Evolutionary conservation across 2,888 invertebrate species (phyloP).

Genomic region (Suillia variegata): DNA sequence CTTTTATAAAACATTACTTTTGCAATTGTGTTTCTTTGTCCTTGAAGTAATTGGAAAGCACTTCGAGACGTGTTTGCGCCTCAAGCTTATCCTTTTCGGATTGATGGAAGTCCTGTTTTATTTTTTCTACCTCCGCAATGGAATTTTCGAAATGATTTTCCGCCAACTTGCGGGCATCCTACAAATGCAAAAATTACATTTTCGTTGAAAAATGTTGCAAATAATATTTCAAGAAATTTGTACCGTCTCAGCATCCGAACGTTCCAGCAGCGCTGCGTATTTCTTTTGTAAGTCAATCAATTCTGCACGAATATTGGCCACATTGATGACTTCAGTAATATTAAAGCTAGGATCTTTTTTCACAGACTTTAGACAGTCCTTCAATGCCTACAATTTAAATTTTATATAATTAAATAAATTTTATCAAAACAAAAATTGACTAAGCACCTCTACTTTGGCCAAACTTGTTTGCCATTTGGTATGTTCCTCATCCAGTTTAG

Average conservation of each 20-base stretch:
- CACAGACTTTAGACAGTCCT: constrained; percentile 62
- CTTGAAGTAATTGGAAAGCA: constrained; percentile 87
- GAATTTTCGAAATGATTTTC: constrained; percentile 60
- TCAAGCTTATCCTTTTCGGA: constrained; percentile 76
- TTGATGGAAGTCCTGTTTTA: constrained; percentile 67
- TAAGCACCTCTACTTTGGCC: constrained; percentile 55
- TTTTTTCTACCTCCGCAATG: constrained; percentile 63
- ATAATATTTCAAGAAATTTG: constrained; percentile 2
- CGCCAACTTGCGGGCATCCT: constrained; percentile 61
- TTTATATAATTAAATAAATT: not conserved
- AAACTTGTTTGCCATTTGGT: constrained; percentile 54
- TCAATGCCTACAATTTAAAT: constrained; percentile 55
- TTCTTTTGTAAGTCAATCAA: constrained; percentile 65
- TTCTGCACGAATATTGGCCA: constrained; percentile 67
- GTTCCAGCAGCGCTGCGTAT: constrained; percentile 61
- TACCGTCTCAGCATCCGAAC: constrained; percentile 61
- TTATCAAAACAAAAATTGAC: not conserved
- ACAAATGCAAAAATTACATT: constrained; percentile 4
- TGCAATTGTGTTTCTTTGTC: constrained; percentile 86
- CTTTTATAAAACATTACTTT: too few species aligned
- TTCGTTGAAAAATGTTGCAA: not conserved
- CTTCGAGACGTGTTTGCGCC: constrained; percentile 81
- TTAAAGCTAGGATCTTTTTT: constrained; percentile 59
- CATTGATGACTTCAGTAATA: constrained; percentile 64
- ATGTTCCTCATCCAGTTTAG: constrained; percentile 48